Evolutionary conservation across 2,113 vertebrate species (phyloP).

Genomic region (Mastomys natalensis): DNA sequence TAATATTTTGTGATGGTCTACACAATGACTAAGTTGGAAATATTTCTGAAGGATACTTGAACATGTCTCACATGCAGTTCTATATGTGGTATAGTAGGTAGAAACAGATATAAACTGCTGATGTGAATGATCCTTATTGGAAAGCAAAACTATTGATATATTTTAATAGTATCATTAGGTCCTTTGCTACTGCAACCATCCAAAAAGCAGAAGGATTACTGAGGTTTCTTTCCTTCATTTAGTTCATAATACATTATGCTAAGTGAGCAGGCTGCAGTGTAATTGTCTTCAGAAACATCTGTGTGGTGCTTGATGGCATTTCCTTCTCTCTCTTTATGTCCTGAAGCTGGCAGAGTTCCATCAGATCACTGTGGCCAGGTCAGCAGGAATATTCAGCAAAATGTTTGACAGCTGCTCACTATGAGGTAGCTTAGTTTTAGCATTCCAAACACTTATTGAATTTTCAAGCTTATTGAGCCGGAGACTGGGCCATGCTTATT

Average conservation of each 20-base stretch:
- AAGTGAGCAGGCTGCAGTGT: background rate
- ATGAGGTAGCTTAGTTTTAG: slow-evolving; percentile 31
- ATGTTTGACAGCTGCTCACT: slow-evolving; percentile 69
- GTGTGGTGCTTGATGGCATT: slow-evolving; percentile 42
- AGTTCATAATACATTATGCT: background rate
- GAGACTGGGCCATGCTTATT: slow-evolving; percentile 56
- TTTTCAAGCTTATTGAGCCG: slow-evolving; percentile 77
- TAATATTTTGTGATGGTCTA: background rate
- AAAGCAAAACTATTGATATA: background rate
- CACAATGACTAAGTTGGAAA: background rate
- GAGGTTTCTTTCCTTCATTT: slow-evolving; percentile 27
- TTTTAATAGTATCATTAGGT: background rate
- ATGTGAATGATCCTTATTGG: background rate
- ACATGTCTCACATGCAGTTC: background rate
- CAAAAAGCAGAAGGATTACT: background rate
- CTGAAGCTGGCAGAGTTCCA: slow-evolving; percentile 58
- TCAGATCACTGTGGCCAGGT: slow-evolving; percentile 43
- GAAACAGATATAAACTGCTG: background rate
- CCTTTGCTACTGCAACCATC: background rate
- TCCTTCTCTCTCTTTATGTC: background rate
- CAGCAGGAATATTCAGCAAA: slow-evolving; percentile 67
- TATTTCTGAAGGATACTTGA: slow-evolving; percentile 5
- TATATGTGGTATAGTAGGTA: background rate
- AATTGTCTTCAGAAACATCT: slow-evolving; percentile 51
- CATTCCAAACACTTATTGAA: slow-evolving; percentile 47